phyloP scores from a whole-genome alignment of 1,140 invertebrate genomes.

The Drosophila bocqueti region DNA sequence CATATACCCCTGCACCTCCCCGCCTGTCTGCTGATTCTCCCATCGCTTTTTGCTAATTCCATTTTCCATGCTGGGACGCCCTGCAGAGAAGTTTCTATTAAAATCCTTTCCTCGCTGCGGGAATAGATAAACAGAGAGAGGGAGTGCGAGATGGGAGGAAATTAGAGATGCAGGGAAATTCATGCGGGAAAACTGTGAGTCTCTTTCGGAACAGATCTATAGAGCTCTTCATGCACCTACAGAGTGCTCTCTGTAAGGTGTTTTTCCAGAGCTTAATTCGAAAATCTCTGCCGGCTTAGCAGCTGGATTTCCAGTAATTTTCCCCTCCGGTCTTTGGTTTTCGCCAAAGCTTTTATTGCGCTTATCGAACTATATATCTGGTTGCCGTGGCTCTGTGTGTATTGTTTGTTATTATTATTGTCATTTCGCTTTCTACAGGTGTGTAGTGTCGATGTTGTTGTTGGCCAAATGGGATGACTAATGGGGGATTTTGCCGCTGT shows the following conservation, averaged over 20 bases:
- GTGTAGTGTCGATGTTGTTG: constrained; percentile 34
- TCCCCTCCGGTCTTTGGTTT: not conserved
- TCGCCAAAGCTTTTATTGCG: constrained; percentile 39
- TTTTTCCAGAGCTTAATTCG: constrained; percentile 47
- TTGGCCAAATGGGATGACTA: constrained; percentile 65
- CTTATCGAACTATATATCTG: constrained; percentile 53
- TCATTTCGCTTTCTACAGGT: constrained; percentile 72
- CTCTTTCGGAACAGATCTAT: not conserved
- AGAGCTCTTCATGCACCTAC: not conserved
- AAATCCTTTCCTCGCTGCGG: constrained; percentile 43
- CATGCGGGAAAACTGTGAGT: not conserved
- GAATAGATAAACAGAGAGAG: constrained; percentile 31
- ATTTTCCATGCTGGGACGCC: constrained; percentile 49
- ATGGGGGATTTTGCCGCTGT: constrained; percentile 46
- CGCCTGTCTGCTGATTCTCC: not conserved
- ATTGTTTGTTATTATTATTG: constrained; percentile 36
- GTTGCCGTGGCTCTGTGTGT: constrained; percentile 8
- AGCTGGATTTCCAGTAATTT: constrained; percentile 22
- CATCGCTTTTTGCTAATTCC: constrained; percentile 51
- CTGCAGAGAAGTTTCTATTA: constrained; percentile 49
- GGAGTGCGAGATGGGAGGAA: not conserved
- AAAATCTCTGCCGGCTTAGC: constrained; percentile 30
- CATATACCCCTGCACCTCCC: not conserved
- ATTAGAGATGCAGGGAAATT: constrained; percentile 10
- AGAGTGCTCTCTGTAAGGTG: constrained; percentile 3